Evolutionary conservation across 2,113 vertebrate genomes (phyloP), one percentile per base, ranked within the genome.

Genomic region (Tricholaema leucomelas): DNA sequence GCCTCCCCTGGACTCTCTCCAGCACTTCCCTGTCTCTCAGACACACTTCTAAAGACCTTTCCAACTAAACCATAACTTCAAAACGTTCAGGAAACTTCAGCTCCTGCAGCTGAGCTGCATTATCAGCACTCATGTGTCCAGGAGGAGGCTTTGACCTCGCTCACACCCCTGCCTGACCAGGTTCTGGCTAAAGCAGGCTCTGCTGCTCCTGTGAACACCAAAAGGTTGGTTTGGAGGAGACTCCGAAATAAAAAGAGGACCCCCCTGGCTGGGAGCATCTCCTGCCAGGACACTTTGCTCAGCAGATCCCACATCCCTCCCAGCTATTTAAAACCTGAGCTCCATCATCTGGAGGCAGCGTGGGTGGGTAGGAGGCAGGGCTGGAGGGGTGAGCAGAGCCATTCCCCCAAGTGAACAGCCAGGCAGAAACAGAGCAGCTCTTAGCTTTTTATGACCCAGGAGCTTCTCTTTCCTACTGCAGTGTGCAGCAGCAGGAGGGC

Each of bases 41-140:
- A 91, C 31, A 52, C 4, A 46, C 83, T 61, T 61, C 24, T 55
- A 48, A 90, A 91, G 82, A 85, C 66, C 69, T 67, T 95, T 92
- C 44, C 87, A 87, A 97, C 94, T 97, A 91, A 95, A 95, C 76
- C 70, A 77, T 90, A 93, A 93, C 73, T 93, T 92, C 87, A 75
- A 76, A 93, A 94, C 75, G 78, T 88, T 58, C 88, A 60, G 33
- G 91, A 82, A 95, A 96, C 93, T 96, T 69, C 36, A 85, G 92
- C 91, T 96, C 96, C 93, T 74, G 79, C 72, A 94, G 94, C 95
- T 85, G 96, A 93, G 95, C 91, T 87, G 42, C 48, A 48, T 63
- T 75, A n/a, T 97, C 93, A 94, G 94, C 89, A 95, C 95, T 92
- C 93, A 74, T 40, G 56, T 94, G 86, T 85, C 81, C 80, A 79